Conservation (phyloP, 2,888 invertebrate genomes). For the Tachystola acroxantha region DNA sequence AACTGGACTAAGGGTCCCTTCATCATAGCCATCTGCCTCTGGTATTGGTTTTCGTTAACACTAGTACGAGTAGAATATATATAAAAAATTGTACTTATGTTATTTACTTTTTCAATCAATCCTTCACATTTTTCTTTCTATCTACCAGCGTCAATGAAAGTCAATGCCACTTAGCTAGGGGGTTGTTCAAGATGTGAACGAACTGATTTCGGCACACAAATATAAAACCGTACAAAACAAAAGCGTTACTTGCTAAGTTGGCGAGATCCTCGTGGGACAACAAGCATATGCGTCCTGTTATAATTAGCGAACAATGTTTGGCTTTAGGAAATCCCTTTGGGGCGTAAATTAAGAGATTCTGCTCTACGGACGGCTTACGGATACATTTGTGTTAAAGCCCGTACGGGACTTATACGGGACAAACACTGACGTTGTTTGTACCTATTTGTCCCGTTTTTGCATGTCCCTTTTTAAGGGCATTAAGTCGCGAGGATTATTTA, state of each 20-base stretch:
- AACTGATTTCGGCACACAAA: slow-evolving; percentile 4
- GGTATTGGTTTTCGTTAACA: too few species aligned
- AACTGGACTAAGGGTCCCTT: too few species aligned
- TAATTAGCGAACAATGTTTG: slow-evolving; percentile 79
- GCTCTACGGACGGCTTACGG: slow-evolving; percentile 57
- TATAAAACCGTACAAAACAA: slow-evolving; percentile 24
- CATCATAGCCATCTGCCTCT: too few species aligned
- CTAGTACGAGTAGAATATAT: too few species aligned
- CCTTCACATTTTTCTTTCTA: too few species aligned
- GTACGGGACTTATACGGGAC: slow-evolving; percentile 24
- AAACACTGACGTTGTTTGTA: slow-evolving; percentile 34
- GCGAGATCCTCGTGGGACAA: slow-evolving; percentile 66
- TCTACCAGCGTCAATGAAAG: too few species aligned
- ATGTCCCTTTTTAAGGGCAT: slow-evolving; percentile 33
- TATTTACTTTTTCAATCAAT: too few species aligned
- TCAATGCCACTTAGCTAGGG: too few species aligned
- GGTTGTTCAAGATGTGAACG: background rate
- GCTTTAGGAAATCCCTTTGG: slow-evolving; percentile 76
- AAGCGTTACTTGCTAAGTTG: slow-evolving; percentile 53
- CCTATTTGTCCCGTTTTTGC: slow-evolving; percentile 38
- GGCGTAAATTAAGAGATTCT: slow-evolving; percentile 77
- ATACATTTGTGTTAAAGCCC: slow-evolving; percentile 63
- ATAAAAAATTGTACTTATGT: too few species aligned
- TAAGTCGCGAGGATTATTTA: slow-evolving; percentile 37
- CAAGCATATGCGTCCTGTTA: slow-evolving; percentile 69